Base-by-base conservation (phyloP, 2,888 invertebrate species). In the Cerceris ruficornis region DNA sequence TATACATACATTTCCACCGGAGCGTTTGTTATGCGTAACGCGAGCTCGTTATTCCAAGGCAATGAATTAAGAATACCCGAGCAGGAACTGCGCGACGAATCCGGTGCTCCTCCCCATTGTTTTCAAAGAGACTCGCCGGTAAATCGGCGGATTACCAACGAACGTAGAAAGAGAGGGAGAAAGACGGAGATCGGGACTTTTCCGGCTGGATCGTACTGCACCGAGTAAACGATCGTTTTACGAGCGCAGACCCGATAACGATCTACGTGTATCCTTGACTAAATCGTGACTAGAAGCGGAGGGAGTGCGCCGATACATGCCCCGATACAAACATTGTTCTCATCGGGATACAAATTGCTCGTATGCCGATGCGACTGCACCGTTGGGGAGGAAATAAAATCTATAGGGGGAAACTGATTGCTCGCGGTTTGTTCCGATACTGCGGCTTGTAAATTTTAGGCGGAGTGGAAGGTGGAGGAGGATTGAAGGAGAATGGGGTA, bases 211-310 rank as follows among this genome's bases (percentile, higher is more conserved):
- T 70, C 75, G 79, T 79, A 74, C 77, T 74, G 50, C 66, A 54
- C 43, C 86, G 87, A 87, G 87, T 87, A 88, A 88, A 90, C 88
- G 89, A 90, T 90, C 88, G 86, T 89, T 90, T 84, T 90, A 90
- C 91, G 90, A 91, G 89, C 90, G 87, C 88, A 87, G 88, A 84
- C 85, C 86, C 89, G 91, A 91, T 91, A 91, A 88, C 89, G 88
- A 91, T 91, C 91, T 89, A 87, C 87, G 76, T 79, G 88, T 91
- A 91, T 91, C 90, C 91, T 91, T 91, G 91, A 89, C 91, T 90
- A 91, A 91, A 91, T 91, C 92, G 91, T 91, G 92, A 91, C 91
- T 91, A 90, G 90, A 89, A 89, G 90, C 85, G 86, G 88, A 81
- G 82, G 84, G 87, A 85, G 88, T 85, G 86, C 65, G 68, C 69